Evolutionary conservation across 2,888 invertebrate genomes (phyloP), one percentile per base, ranked within the genome.

Genomic region (Mesorhabditis spiculigera): DNA sequence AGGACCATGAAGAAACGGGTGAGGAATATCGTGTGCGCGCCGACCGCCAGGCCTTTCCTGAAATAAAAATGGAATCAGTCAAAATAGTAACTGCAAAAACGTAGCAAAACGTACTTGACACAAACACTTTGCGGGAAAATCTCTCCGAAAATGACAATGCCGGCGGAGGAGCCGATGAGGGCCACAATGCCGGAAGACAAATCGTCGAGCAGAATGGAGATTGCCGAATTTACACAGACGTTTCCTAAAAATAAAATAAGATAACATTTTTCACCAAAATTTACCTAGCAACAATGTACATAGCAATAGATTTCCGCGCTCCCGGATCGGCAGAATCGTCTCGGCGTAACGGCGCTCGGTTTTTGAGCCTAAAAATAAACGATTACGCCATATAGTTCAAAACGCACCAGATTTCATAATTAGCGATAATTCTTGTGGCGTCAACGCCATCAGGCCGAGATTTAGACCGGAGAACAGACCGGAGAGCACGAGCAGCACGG

Each of bases 381-480:
- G 58, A 43, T 67, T 65, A 61, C 66, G 63, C 41, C 65, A 66
- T 16, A 68, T 64, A 45, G 41, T 43, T 13, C n/a, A 10, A 8
- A 4, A 63, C 68, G 6, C 43, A 83, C 83, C 84, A 45, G 82
- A 81, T 66, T 84, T 86, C 10, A 73, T 73, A 66, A 86, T 85
- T 42, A 85, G 74, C 69, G 76, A 73, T 71, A 85, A 75, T 67
- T 86, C 85, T 63, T 82, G 82, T 0, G 82, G 90, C 86, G 96
- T 95, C 85, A 98, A 87, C 0, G 97, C 91, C 96, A 98, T 95
- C 13, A 98, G 89, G 0, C 98, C 90, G 45, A 99, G 89, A 87
- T 98, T 98, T 50, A 98, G 89, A 0, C 98, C 98, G 68, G 96
- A 96, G 87, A 98, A 99, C 2, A 98, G 88, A 0, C 95, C 94